Evolutionary conservation across 2,888 invertebrate genomes (phyloP).

Genomic region (Thalpophila matura): DNA sequence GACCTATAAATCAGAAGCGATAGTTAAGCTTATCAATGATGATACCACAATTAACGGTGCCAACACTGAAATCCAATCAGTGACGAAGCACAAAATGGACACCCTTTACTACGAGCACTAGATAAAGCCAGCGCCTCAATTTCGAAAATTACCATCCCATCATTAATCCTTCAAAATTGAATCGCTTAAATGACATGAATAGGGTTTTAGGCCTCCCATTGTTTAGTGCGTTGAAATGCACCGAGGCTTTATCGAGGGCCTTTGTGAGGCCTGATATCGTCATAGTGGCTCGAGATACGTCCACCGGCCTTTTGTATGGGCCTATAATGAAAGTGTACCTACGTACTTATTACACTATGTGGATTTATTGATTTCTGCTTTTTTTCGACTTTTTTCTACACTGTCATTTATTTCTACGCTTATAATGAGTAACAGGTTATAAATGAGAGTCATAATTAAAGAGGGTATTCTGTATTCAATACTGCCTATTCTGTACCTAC

Average conservation of each 20-base stretch:
- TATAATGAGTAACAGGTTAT: too few species aligned
- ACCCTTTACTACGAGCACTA: slow-evolving; percentile 28
- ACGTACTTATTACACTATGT: neutral
- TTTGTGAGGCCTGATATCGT: slow-evolving; percentile 47
- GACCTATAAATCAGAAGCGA: too few species aligned
- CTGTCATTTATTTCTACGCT: neutral
- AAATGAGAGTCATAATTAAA: too few species aligned
- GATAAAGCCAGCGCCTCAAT: slow-evolving; percentile 40
- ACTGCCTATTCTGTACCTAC: too few species aligned
- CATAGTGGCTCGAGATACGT: slow-evolving; percentile 26
- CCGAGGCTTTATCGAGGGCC: slow-evolving; percentile 34
- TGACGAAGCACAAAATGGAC: slow-evolving; percentile 42
- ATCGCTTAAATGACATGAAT: slow-evolving; percentile 50
- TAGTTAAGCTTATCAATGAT: too few species aligned
- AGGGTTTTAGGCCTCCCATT: slow-evolving; percentile 49
- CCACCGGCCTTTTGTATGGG: slow-evolving; percentile 15
- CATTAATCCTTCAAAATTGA: slow-evolving; percentile 55
- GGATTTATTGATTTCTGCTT: slow-evolving; percentile 12
- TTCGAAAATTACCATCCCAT: slow-evolving; percentile 49
- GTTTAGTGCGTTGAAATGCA: slow-evolving; percentile 49
- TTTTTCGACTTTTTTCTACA: neutral
- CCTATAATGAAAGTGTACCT: slow-evolving; percentile 18
- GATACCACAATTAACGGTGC: slow-evolving; percentile 1
- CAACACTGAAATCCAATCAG: slow-evolving; percentile 41
- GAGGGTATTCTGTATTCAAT: too few species aligned